These are phyloP conservation scores for Melanotaenia trifasciata DNA, from an alignment of 2,797 vertebrate genomes.

Conservation along the genomic window DNA sequence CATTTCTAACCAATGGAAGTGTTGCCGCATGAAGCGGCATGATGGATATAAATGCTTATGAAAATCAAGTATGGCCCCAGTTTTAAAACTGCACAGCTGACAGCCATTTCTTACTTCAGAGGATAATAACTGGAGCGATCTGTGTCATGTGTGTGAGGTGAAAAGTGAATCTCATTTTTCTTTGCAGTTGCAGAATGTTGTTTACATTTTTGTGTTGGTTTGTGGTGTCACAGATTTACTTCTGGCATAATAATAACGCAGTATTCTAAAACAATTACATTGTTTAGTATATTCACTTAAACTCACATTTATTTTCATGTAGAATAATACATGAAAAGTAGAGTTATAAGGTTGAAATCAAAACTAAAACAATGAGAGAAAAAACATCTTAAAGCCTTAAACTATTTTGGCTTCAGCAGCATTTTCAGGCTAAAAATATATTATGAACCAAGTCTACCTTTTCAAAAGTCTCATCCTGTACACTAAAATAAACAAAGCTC, in stretches of 20 bases:
- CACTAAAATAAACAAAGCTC: conserved; percentile 48
- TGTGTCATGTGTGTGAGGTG: background rate
- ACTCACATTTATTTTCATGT: background rate
- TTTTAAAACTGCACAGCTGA: background rate
- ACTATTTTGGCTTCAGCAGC: conserved; percentile 1
- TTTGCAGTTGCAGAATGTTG: background rate
- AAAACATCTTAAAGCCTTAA: background rate
- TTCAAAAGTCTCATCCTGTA: conserved; percentile 37
- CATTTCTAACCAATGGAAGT: background rate
- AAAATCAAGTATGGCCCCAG: background rate
- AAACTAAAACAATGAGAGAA: background rate
- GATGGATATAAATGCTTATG: background rate
- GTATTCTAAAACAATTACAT: background rate
- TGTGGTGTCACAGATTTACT: background rate
- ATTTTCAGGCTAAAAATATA: conserved; percentile 13
- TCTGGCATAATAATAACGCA: background rate
- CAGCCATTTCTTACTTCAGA: background rate
- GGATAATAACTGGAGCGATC: background rate
- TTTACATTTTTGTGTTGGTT: background rate
- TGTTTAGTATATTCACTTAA: background rate
- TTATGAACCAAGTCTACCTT: conserved; percentile 29
- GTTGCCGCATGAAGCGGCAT: background rate
- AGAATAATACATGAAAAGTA: background rate
- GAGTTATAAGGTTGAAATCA: background rate
- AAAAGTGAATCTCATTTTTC: background rate